These are phyloP conservation scores for Drosophila sordidula DNA, from an alignment of 2,888 invertebrate species.

Conservation along the genomic window DNA sequence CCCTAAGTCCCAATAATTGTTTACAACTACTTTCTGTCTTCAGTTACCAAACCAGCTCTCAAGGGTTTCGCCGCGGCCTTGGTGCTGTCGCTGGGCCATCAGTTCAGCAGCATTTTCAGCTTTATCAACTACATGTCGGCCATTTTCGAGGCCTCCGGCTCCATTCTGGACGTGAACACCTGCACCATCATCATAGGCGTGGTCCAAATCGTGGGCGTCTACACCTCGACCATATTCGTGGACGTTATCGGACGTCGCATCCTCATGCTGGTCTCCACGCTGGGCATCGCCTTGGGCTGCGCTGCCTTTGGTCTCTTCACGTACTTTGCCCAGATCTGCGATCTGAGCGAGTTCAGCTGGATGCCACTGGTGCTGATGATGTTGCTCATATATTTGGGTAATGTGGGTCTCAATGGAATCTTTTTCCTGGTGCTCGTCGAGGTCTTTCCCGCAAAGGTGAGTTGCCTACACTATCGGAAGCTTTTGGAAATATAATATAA, in stretches of 20 bases:
- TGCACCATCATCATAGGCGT: constrained; percentile 81
- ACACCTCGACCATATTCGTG: constrained; percentile 76
- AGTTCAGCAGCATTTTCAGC: constrained; percentile 79
- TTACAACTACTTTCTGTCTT: no score
- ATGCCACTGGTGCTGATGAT: constrained; percentile 80
- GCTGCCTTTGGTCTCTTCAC: constrained; percentile 76
- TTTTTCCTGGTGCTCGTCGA: constrained; percentile 82
- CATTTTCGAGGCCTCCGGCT: constrained; percentile 79
- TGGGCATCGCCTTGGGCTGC: constrained; percentile 74
- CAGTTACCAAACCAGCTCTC: constrained; percentile 73
- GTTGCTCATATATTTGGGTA: constrained; percentile 74
- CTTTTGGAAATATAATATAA: no score
- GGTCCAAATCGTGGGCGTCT: constrained; percentile 81
- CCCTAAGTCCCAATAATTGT: no score
- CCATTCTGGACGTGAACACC: constrained; percentile 77
- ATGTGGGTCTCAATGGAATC: constrained; percentile 80
- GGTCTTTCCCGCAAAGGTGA: constrained; percentile 82
- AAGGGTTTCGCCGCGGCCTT: constrained; percentile 69
- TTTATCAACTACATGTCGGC: constrained; percentile 83
- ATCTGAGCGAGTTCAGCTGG: constrained; percentile 69
- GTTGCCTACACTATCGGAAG: background rate
- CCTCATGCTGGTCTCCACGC: constrained; percentile 78
- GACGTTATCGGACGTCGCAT: constrained; percentile 81
- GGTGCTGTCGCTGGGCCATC: constrained; percentile 72
- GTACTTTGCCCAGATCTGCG: constrained; percentile 45